These are phyloP conservation scores for Drosophila subpulchrella DNA, from an alignment of 1,140 invertebrate genomes.

Conservation along the genomic window DNA sequence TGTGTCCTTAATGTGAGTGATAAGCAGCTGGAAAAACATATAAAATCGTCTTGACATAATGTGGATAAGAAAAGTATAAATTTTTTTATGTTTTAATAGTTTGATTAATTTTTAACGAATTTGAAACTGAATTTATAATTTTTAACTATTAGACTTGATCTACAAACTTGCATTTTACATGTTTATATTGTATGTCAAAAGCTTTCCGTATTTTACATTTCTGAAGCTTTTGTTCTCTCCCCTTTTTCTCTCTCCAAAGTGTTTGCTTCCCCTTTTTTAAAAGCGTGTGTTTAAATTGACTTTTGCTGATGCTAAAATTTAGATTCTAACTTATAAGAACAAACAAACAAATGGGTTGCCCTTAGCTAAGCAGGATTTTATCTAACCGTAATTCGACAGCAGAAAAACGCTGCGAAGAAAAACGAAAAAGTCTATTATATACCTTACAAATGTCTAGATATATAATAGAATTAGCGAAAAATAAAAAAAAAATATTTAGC, in stretches of 20 bases:
- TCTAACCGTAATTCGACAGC: background rate
- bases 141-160: background rate
- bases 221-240: background rate
- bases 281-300: constrained; percentile 12
- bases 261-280: background rate
- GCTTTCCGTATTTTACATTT: background rate
- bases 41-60: background rate
- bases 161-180: background rate
- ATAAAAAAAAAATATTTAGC: background rate
- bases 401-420: no score
- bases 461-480: background rate
- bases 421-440: no score
- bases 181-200: constrained; percentile 9
- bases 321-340: constrained; percentile 13
- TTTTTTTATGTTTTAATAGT: background rate
- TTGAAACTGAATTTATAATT: background rate
- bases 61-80: background rate
- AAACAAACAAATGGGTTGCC: background rate
- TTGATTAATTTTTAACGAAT: background rate
- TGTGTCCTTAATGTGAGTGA: constrained; percentile 6
- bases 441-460: no score
- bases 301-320: constrained; percentile 16
- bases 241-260: background rate
- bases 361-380: constrained; percentile 5
- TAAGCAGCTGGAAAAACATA: constrained; percentile 2